Evolutionary conservation across 2,888 invertebrate genomes (phyloP).

Genomic region (Phrixothrix hirtus): DNA sequence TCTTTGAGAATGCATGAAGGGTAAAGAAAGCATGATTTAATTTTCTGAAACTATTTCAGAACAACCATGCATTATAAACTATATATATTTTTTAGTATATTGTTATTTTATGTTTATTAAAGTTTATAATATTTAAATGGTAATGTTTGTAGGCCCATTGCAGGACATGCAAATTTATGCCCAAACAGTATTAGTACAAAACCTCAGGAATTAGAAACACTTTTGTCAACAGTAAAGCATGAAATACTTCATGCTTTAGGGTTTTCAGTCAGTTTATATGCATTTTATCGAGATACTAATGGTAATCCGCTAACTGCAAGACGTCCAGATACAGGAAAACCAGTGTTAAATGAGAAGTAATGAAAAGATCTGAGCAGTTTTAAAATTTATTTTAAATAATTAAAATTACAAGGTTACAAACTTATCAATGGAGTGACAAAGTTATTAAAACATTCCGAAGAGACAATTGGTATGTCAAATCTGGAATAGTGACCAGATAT

Average conservation of each 20-base stretch:
- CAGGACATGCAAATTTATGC: constrained; percentile 98
- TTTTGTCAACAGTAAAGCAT: constrained; percentile 96
- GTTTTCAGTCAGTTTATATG: constrained; percentile 95
- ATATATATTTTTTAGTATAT: no score
- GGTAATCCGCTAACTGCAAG: constrained; percentile 86
- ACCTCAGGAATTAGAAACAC: constrained; percentile 85
- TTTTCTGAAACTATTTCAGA: no score
- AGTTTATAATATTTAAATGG: no score
- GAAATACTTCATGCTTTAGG: constrained; percentile 98
- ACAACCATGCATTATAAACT: no score
- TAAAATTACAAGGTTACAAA: constrained; percentile 68
- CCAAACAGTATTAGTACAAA: constrained; percentile 92
- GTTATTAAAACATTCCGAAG: constrained; percentile 79
- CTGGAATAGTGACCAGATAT: constrained; percentile 51
- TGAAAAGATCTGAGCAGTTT: constrained; percentile 37
- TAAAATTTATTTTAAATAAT: neutral
- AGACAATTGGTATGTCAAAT: constrained; percentile 49
- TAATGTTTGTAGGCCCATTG: constrained; percentile 80
- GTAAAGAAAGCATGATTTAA: no score
- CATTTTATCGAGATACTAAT: constrained; percentile 90
- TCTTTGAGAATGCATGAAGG: no score
- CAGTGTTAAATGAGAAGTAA: constrained; percentile 84
- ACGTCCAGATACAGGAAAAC: constrained; percentile 83
- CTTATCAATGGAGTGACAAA: constrained; percentile 91
- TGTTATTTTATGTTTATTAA: no score